phyloP scores from a whole-genome alignment of 2,888 invertebrate genomes.

The Pelosia muscerda region DNA sequence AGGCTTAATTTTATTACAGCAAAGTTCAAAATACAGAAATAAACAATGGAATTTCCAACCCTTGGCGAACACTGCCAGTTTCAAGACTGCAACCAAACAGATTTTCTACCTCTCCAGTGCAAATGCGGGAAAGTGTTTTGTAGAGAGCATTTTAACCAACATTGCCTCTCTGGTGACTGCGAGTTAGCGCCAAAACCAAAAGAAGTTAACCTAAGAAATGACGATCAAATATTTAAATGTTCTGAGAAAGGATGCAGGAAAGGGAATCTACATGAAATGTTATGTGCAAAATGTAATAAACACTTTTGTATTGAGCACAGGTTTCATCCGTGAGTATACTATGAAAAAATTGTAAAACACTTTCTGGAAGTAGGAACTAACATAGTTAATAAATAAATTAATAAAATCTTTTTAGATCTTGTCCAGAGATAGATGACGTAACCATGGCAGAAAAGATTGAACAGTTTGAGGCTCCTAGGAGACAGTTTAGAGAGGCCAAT shows the following conservation, averaged over 20 bases:
- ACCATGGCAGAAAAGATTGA: constrained; percentile 85
- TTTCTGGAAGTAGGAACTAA: too few relatives aligned
- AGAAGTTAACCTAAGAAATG: constrained; percentile 72
- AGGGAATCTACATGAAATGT: constrained; percentile 88
- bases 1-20: background rate
- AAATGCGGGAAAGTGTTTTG: constrained; percentile 89
- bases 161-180: constrained; percentile 85
- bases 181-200: constrained; percentile 74
- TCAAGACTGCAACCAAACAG: constrained; percentile 88
- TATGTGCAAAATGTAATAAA: constrained; percentile 88
- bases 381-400: too few relatives aligned
- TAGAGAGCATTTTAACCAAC: constrained; percentile 88
- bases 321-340: constrained; percentile 82
- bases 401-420: constrained; percentile 75
- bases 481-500: constrained; percentile 88
- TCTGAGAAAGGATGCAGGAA: constrained; percentile 86
- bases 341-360: too few relatives aligned
- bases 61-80: constrained; percentile 89
- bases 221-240: constrained; percentile 84
- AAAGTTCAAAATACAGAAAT: background rate
- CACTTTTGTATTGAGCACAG: constrained; percentile 91
- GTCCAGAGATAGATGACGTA: constrained; percentile 86
- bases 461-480: constrained; percentile 87
- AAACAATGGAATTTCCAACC: constrained; percentile 88
- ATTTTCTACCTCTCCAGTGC: constrained; percentile 91